Evolutionary conservation across 1,140 invertebrate genomes (phyloP), one percentile per base, ranked within the genome.

Genomic region (Bombus picipes): DNA sequence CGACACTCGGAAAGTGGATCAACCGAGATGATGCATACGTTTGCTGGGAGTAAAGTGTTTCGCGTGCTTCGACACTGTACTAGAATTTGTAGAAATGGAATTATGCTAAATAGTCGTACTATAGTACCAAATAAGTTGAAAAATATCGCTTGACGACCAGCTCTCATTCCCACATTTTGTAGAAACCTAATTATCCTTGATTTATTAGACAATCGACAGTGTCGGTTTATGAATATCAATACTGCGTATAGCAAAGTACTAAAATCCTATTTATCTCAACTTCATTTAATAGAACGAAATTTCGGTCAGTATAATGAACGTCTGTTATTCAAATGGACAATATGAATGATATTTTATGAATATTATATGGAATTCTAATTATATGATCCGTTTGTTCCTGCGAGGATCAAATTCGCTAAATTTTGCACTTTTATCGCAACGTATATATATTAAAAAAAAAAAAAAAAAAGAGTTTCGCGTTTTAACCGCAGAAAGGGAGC

Each of bases 401-500:
- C 18, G 8, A 53, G 6, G 5, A 6, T 22, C 47, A 2, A 53
- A 28, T 59, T 28, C 12, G 57, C 57, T n/a, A 62, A n/a, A n/a
- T 62, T 62, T n/a, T 62, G 0, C 12, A 4, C 3, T 8, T 28
- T 62, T 4, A n/a, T 0, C 28, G 59, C 28, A 62, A n/a, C 59
- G 28, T 62, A n/a, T 62, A 62, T n/a, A n/a, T 62, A 62, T n/a
- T 13, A 12, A 12, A 65, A 32, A 65, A 65, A 39, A 65, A 32
- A 65, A 65, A 39, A 34, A 34, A 81, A 83, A 90, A 85, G 83
- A 79, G 80, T 82, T 88, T 83, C 66, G 77, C 65, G 47, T 70
- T 90, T 84, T 80, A 70, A 43, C 65, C 77, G 88, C 87, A 74
- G 86, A 89, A 85, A 87, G 85, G 71, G 86, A 92, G 83, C 90